Evolutionary conservation across 2,113 vertebrate species (phyloP).

Genomic region (Macaca nemestrina): DNA sequence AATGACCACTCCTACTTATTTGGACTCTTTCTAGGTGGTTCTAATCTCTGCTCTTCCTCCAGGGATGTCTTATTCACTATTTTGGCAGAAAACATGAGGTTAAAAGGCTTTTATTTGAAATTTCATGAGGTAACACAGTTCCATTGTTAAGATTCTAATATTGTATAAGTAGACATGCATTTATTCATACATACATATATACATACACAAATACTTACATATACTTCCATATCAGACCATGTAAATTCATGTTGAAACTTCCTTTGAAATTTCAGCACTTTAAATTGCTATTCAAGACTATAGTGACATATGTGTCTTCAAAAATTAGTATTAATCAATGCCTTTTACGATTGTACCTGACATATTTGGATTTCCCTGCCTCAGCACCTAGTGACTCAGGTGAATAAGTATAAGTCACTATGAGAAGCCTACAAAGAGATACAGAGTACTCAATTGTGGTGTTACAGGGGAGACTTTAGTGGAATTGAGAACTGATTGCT

Average conservation of each 20-base stretch:
- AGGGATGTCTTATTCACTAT: background rate
- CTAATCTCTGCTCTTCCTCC: background rate
- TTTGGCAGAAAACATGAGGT: background rate
- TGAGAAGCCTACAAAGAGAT: background rate
- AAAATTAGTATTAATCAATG: constrained; percentile 41
- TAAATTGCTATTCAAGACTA: background rate
- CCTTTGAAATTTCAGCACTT: background rate
- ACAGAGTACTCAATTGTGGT: background rate
- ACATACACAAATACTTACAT: background rate
- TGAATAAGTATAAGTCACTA: background rate
- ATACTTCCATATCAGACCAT: background rate
- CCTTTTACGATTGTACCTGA: background rate
- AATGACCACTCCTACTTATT: background rate
- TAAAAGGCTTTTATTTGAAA: background rate
- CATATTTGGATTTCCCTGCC: constrained; percentile 43
- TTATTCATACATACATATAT: background rate
- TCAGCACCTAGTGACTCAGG: constrained; percentile 32
- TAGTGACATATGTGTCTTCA: constrained; percentile 5
- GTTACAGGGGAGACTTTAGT: constrained; percentile 2
- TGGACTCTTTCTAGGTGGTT: constrained; percentile 5
- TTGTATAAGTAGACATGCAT: background rate
- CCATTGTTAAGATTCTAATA: background rate
- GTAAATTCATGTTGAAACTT: constrained; percentile 15
- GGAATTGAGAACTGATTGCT: background rate
- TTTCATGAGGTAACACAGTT: background rate